These are phyloP conservation scores for Cremastinae sp. DNA, from an alignment of 2,888 invertebrate genomes.

Conservation along the genomic window DNA sequence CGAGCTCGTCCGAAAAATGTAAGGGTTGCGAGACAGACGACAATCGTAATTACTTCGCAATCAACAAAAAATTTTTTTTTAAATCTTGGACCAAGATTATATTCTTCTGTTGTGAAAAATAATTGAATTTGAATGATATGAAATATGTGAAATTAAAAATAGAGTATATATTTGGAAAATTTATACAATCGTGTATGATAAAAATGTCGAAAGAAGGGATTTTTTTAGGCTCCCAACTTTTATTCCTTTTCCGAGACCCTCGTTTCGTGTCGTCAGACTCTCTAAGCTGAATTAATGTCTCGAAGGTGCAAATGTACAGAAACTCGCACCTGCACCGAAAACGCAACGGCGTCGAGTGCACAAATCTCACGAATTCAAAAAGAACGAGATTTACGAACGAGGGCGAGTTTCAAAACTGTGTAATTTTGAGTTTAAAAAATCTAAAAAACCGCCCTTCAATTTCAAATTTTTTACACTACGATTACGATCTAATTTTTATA, in stretches of 20 bases:
- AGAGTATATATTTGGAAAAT: no score
- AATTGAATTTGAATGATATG: no score
- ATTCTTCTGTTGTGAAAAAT: no score
- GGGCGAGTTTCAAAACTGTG: not conserved
- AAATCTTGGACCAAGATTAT: no score
- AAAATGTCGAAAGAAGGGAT: constrained; percentile 18
- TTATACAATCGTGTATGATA: no score
- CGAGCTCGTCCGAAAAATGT: constrained; percentile 7
- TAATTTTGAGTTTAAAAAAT: no score
- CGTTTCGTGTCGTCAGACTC: constrained; percentile 11
- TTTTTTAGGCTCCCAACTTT: not conserved
- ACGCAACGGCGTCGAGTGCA: constrained; percentile 18
- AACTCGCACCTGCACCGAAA: constrained; percentile 43
- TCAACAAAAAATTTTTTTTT: constrained; percentile 70
- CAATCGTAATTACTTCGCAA: constrained; percentile 76
- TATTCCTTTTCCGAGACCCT: constrained; percentile 7
- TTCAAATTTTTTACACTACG: no score
- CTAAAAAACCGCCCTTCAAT: no score
- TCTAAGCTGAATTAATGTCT: constrained; percentile 59
- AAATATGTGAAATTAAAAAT: no score
- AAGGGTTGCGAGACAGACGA: constrained; percentile 6
- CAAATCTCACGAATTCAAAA: constrained; percentile 2
- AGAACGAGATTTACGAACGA: not conserved
- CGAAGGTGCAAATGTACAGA: constrained; percentile 56
- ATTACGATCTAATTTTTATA: no score